phyloP scores from a whole-genome alignment of 35 echinoderm and acorn worm genomes.

The Diadema setosum region DNA sequence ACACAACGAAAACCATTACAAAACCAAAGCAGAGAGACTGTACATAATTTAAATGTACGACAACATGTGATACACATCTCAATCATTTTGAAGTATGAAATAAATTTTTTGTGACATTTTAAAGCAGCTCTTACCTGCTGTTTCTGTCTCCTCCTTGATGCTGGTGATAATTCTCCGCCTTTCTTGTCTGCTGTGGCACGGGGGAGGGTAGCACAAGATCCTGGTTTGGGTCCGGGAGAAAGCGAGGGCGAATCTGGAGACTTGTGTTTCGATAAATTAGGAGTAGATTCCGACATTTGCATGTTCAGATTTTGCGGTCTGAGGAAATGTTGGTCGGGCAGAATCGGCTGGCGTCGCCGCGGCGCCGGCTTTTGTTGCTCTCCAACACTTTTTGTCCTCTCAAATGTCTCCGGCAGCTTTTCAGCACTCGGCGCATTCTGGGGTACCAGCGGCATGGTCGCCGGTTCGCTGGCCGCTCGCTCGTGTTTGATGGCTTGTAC shows the following conservation, averaged over 20 bases:
- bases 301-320: constrained; percentile 34
- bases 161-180: constrained; percentile 36
- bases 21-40: too few species aligned
- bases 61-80: too few species aligned
- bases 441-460: background rate
- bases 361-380: background rate
- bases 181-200: constrained; percentile 29
- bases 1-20: too few species aligned
- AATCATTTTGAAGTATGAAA: too few species aligned
- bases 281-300: constrained; percentile 54
- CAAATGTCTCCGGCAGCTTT: background rate
- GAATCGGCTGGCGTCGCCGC: background rate
- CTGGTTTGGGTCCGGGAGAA: background rate
- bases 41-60: too few species aligned
- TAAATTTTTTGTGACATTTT: too few species aligned
- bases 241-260: constrained; percentile 11
- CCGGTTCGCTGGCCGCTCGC: constrained; percentile 30
- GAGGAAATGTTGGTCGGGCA: constrained; percentile 28
- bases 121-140: constrained; percentile 73
- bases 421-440: background rate
- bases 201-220: constrained; percentile 29
- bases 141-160: constrained; percentile 26
- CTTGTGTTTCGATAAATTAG: constrained; percentile 14
- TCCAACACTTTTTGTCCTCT: background rate
- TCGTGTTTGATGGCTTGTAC: constrained; percentile 15